These are phyloP conservation scores for Caenorhabditis wallacei DNA, from an alignment of 2,888 invertebrate genomes.

Conservation along the genomic window DNA sequence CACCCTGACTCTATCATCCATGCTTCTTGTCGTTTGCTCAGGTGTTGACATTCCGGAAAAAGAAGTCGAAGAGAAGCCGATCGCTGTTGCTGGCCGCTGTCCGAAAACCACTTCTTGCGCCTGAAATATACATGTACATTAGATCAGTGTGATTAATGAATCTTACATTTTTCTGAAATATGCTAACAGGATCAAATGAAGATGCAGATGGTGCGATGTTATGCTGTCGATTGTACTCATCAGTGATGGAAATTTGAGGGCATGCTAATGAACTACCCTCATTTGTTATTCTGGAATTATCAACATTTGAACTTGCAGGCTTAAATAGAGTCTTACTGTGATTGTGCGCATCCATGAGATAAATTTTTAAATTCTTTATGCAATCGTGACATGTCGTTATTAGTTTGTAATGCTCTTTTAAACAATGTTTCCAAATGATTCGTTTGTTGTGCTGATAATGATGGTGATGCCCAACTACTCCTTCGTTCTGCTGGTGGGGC, in stretches of 20 bases:
- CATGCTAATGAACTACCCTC: constrained; percentile 68
- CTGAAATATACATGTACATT: constrained; percentile 48
- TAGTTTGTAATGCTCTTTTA: constrained; percentile 69
- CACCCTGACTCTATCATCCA: constrained; percentile 65
- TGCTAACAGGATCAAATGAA: constrained; percentile 76
- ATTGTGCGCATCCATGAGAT: constrained; percentile 59
- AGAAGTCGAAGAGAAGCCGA: constrained; percentile 66
- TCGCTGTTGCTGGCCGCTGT: constrained; percentile 80
- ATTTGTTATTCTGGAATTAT: constrained; percentile 52
- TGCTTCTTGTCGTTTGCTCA: constrained; percentile 62
- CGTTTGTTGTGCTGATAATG: constrained; percentile 77
- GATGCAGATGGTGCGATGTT: constrained; percentile 70
- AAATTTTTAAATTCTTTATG: constrained; percentile 81
- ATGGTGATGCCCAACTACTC: constrained; percentile 81
- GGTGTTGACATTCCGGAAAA: constrained; percentile 71
- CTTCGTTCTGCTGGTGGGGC: constrained; percentile 72
- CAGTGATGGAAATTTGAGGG: constrained; percentile 81
- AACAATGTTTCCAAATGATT: constrained; percentile 79
- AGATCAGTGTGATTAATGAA: neutral
- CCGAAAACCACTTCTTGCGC: constrained; percentile 75
- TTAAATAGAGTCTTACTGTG: too few relatives aligned
- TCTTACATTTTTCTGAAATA: constrained; percentile 85
- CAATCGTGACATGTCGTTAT: constrained; percentile 71
- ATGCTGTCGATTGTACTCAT: constrained; percentile 79
- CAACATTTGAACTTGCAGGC: too few relatives aligned